Conservation (phyloP, 2,888 invertebrate genomes). For the Lasioglossum marginatum region DNA sequence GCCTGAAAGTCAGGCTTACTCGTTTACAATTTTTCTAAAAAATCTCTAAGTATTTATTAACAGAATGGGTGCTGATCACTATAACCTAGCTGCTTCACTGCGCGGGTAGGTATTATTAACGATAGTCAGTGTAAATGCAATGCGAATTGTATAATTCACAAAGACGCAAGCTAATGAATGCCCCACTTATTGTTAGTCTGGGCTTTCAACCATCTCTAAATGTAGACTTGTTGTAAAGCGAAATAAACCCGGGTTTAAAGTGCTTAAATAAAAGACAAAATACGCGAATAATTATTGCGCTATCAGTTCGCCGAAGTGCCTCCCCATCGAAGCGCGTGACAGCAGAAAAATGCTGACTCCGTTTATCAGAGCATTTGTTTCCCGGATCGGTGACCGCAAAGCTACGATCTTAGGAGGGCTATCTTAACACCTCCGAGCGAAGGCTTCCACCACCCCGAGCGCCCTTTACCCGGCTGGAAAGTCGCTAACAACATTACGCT, state of each 20-base stretch:
- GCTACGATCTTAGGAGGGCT: not conserved
- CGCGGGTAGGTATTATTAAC: too few species aligned
- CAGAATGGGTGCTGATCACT: too few species aligned
- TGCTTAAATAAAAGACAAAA: too few species aligned
- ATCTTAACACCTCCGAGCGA: slow-evolving; percentile 5
- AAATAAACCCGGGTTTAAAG: too few species aligned
- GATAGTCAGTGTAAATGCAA: too few species aligned
- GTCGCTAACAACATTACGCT: slow-evolving; percentile 11
- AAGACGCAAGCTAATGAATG: too few species aligned
- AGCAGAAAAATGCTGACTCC: not conserved
- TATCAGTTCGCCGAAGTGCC: not conserved
- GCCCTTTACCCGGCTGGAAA: not conserved
- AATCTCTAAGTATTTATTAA: too few species aligned
- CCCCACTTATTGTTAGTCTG: too few species aligned
- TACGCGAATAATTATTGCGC: not conserved
- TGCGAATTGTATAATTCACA: too few species aligned
- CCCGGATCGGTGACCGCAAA: slow-evolving; percentile 8
- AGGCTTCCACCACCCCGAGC: not conserved
- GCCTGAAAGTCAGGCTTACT: not conserved
- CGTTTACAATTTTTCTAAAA: not conserved
- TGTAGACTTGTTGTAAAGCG: too few species aligned
- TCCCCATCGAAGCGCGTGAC: not conserved
- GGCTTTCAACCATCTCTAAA: too few species aligned
- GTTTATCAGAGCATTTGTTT: slow-evolving; percentile 5
- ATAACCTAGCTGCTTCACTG: too few species aligned